phyloP scores from a whole-genome alignment of 2,113 vertebrate species.

The Strix aluco region DNA sequence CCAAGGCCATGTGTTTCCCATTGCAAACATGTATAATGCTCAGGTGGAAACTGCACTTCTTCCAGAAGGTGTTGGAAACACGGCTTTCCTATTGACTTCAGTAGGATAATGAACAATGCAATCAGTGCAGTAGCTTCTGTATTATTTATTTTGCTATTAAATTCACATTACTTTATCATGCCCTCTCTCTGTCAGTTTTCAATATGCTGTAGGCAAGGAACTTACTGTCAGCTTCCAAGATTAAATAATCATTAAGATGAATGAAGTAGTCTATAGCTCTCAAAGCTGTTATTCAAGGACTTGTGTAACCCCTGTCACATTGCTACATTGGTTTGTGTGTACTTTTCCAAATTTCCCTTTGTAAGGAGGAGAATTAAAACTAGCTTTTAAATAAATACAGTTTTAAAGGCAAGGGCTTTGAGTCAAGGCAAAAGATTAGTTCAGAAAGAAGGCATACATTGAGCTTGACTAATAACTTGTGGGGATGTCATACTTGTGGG shows the following conservation, averaged over 20 bases:
- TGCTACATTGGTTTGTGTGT: not conserved
- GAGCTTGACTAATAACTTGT: not conserved
- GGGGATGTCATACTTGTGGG: not conserved
- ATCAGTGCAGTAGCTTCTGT: constrained; percentile 9
- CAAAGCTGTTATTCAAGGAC: not conserved
- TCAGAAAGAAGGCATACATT: not conserved
- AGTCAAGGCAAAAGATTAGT: not conserved
- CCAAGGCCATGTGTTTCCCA: not conserved
- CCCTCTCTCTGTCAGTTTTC: constrained; percentile 14
- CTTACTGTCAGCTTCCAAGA: constrained; percentile 29
- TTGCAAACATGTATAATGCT: not conserved
- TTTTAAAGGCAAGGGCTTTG: not conserved
- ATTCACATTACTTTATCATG: constrained; percentile 20
- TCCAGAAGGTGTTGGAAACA: not conserved
- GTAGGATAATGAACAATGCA: not conserved
- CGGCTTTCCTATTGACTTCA: not conserved
- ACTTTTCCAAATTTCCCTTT: not conserved
- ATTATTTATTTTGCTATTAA: constrained; percentile 61
- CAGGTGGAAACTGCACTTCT: not conserved
- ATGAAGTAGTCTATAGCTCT: not conserved
- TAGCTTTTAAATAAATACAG: not conserved
- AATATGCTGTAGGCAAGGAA: constrained; percentile 23
- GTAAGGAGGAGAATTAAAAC: not conserved
- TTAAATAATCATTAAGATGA: constrained; percentile 49
- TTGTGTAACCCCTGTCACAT: not conserved